phyloP scores from a whole-genome alignment of 2,888 invertebrate species.

The Xestia c-nigrum region DNA sequence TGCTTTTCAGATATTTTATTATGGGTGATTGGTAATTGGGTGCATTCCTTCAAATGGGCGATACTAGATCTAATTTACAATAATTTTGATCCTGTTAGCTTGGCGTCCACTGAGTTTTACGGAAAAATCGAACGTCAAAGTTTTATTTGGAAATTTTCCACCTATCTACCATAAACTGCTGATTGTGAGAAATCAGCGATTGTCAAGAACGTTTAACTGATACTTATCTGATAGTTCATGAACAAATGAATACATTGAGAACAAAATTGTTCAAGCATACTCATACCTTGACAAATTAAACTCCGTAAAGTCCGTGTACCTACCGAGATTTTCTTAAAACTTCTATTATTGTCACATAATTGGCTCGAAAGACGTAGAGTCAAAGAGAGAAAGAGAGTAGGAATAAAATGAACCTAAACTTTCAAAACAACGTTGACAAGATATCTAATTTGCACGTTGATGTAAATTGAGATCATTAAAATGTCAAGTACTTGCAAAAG shows the following conservation, averaged over 20 bases:
- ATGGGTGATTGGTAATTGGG: background rate
- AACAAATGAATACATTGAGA: background rate
- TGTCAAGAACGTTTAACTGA: background rate
- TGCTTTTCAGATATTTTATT: background rate
- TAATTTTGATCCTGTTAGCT: no score
- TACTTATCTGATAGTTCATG: background rate
- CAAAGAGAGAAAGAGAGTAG: no score
- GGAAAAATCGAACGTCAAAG: background rate
- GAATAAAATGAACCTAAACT: background rate
- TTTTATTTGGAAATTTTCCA: background rate
- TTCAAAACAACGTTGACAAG: no score
- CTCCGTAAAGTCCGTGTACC: no score
- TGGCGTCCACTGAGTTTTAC: no score
- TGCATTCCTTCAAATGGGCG: background rate
- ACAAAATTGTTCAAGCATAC: background rate
- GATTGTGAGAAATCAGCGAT: background rate
- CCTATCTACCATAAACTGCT: background rate
- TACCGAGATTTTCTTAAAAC: no score
- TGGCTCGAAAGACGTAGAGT: no score
- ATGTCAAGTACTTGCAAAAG: slow-evolving; percentile 15
- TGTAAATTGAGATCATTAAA: slow-evolving; percentile 3
- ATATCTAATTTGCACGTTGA: background rate
- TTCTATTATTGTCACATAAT: no score
- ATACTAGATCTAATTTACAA: background rate
- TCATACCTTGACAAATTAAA: background rate